Conservation (phyloP, 1,140 invertebrate genomes). For the Conus betulinus region DNA sequence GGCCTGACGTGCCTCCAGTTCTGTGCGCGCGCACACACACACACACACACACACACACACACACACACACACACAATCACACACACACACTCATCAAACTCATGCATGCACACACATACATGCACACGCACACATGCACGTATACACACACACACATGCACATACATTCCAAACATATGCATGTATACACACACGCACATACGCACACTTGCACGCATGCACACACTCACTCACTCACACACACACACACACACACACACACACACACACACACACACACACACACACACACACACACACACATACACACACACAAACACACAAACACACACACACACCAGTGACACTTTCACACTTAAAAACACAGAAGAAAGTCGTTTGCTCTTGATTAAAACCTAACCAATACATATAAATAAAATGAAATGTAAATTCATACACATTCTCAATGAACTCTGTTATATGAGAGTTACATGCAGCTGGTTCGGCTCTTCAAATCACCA, state of each 20-base stretch:
- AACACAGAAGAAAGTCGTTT: no score
- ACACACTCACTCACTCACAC: not conserved
- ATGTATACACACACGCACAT: not conserved
- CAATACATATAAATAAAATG: no score
- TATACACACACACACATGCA: not conserved
- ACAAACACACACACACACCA: no score
- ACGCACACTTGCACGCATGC: constrained; percentile 13
- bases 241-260: no score
- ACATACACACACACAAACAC: no score
- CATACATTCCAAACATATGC: not conserved
- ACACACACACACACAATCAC: constrained; percentile 23
- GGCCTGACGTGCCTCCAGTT: constrained; percentile 69
- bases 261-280: no score
- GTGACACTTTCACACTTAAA: no score
- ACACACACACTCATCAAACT: not conserved
- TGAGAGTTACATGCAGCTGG: no score
- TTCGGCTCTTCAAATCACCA: no score
- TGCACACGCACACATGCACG: not conserved
- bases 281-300: not conserved
- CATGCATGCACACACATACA: not conserved
- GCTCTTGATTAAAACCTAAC: no score
- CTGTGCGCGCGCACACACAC: constrained; percentile 56
- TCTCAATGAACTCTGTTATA: no score
- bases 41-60: not conserved
- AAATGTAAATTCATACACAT: no score